These are phyloP conservation scores for Melinaea marsaeus DNA, from an alignment of 2,888 invertebrate species.

Conservation along the genomic window DNA sequence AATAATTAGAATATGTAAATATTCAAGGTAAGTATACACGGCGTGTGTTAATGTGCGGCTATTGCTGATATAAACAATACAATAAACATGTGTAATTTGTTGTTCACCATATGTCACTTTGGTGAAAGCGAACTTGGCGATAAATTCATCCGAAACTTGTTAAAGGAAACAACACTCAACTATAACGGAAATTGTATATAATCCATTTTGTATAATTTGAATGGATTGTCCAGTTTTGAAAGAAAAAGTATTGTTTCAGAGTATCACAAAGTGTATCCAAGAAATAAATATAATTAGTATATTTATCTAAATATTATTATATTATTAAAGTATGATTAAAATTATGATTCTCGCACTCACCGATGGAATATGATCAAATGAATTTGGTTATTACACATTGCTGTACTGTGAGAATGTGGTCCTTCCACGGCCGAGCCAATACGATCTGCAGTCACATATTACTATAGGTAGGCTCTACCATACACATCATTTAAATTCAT, in stretches of 20 bases:
- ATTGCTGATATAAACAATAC: slow-evolving; percentile 17
- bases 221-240: slow-evolving; percentile 70
- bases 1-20: neutral
- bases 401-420: too few relatives aligned
- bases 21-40: neutral
- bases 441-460: too few relatives aligned
- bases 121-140: slow-evolving; percentile 11
- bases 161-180: slow-evolving; percentile 4
- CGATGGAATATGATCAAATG: too few relatives aligned
- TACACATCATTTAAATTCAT: too few relatives aligned
- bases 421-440: too few relatives aligned
- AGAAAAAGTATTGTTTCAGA: slow-evolving; percentile 67
- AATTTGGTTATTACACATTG: too few relatives aligned
- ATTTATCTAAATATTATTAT: too few relatives aligned
- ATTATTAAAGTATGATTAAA: too few relatives aligned
- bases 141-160: slow-evolving; percentile 19
- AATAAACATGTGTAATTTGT: slow-evolving; percentile 15
- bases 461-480: too few relatives aligned
- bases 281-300: too few relatives aligned
- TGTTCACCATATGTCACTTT: slow-evolving; percentile 12
- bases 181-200: too few relatives aligned
- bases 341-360: too few relatives aligned
- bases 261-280: slow-evolving; percentile 62
- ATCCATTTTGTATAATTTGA: slow-evolving; percentile 46
- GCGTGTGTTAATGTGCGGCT: neutral